Conservation (phyloP, 2,888 invertebrate genomes). For the Allacma fusca region DNA sequence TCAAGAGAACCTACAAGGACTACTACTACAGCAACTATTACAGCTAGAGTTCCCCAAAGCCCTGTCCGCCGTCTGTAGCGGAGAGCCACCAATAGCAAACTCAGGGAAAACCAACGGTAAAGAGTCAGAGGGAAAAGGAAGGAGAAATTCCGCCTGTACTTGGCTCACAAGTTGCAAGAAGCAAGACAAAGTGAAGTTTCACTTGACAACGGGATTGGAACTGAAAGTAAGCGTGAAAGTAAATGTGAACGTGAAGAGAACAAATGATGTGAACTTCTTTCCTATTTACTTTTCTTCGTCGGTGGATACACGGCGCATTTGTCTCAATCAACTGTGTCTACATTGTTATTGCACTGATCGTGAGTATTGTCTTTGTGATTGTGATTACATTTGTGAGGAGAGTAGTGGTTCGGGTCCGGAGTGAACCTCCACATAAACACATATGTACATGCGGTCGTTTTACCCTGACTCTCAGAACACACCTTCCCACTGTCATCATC, state of each 20-base stretch:
- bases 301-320: slow-evolving; percentile 19
- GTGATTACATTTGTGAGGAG: neutral
- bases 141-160: neutral
- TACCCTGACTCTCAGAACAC: too few relatives aligned
- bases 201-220: slow-evolving; percentile 29
- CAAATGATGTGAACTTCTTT: slow-evolving; percentile 32
- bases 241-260: slow-evolving; percentile 32
- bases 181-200: slow-evolving; percentile 30
- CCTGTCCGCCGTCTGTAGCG: too few relatives aligned
- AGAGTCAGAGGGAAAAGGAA: too few relatives aligned
- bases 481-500: too few relatives aligned
- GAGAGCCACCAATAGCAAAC: too few relatives aligned
- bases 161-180: neutral
- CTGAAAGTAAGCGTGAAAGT: slow-evolving; percentile 31
- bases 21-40: neutral
- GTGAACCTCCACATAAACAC: neutral
- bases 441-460: neutral
- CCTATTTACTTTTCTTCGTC: slow-evolving; percentile 19
- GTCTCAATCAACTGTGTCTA: slow-evolving; percentile 32
- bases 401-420: neutral
- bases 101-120: too few relatives aligned
- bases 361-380: slow-evolving; percentile 16
- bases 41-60: too few relatives aligned
- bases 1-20: neutral
- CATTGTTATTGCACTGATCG: slow-evolving; percentile 16